Conservation (phyloP, 2,888 invertebrate species). For the Thysanoteuthis rhombus region DNA sequence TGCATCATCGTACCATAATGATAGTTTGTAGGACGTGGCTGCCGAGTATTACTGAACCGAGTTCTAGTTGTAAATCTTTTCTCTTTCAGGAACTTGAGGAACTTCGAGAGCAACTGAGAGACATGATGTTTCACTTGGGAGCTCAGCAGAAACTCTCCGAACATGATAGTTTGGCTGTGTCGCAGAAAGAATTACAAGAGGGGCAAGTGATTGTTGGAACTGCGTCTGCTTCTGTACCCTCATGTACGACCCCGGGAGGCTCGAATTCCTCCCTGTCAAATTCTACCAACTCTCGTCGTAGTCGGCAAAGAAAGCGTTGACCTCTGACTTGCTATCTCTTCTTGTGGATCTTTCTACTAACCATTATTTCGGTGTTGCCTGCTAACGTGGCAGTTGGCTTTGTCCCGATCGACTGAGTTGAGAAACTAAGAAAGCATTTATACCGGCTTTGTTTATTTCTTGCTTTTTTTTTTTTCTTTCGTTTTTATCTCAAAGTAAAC, state of each 20-base stretch:
- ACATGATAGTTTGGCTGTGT: conserved; percentile 42
- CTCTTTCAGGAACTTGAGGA: conserved; percentile 77
- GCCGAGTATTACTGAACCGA: not conserved
- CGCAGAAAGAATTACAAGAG: conserved; percentile 68
- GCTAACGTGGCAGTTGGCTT: not conserved
- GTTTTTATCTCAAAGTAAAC: not conserved
- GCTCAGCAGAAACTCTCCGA: conserved; percentile 76
- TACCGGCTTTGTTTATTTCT: not conserved
- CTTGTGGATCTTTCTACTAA: not conserved
- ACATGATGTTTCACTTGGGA: conserved; percentile 96
- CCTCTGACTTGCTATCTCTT: not conserved
- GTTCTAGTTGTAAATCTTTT: not conserved
- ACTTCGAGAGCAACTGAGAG: conserved; percentile 90
- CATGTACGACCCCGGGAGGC: not conserved
- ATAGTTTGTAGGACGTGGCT: too few relatives aligned
- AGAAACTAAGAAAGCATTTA: not conserved
- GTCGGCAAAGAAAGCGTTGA: conserved; percentile 22
- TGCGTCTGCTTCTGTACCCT: conserved; percentile 43
- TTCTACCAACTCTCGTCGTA: conserved; percentile 20
- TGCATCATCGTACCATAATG: too few relatives aligned
- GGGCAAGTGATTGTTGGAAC: conserved; percentile 74
- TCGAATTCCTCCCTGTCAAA: not conserved
- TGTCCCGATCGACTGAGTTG: not conserved
- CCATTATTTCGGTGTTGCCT: not conserved
- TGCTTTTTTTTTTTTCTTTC: not conserved